Conservation (phyloP, 2,113 vertebrate genomes). For the Raphicerus campestris region DNA sequence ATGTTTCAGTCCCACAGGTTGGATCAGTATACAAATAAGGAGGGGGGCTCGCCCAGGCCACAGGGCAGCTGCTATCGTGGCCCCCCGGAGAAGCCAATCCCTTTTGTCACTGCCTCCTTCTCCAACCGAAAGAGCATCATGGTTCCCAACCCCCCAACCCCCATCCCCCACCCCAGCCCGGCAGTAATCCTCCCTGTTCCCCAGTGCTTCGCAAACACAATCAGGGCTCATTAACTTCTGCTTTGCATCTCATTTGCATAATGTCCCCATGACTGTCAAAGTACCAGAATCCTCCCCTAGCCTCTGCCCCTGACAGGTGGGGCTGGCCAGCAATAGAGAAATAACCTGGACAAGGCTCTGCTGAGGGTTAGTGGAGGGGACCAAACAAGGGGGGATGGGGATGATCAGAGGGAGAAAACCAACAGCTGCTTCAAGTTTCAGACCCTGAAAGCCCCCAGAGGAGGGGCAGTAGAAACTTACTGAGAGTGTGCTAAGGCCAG, state of each 20-base stretch:
- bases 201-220: slow-evolving; percentile 6
- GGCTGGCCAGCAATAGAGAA: background rate
- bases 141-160: too few species aligned
- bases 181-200: background rate
- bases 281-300: slow-evolving; percentile 7
- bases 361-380: background rate
- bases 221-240: slow-evolving; percentile 34
- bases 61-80: background rate
- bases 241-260: slow-evolving; percentile 59
- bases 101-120: background rate
- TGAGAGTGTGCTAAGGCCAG: background rate
- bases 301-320: background rate
- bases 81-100: background rate
- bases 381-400: fast-evolving
- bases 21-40: background rate
- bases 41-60: background rate
- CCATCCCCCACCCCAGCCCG: background rate
- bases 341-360: background rate
- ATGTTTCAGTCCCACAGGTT: background rate
- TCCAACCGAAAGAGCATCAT: background rate
- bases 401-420: background rate
- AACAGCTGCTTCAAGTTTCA: background rate
- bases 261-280: background rate
- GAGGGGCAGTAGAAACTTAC: too few species aligned
- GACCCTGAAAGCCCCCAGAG: background rate